phyloP scores from a whole-genome alignment of 2,113 vertebrate genomes.

The Hypanus sabinus region DNA sequence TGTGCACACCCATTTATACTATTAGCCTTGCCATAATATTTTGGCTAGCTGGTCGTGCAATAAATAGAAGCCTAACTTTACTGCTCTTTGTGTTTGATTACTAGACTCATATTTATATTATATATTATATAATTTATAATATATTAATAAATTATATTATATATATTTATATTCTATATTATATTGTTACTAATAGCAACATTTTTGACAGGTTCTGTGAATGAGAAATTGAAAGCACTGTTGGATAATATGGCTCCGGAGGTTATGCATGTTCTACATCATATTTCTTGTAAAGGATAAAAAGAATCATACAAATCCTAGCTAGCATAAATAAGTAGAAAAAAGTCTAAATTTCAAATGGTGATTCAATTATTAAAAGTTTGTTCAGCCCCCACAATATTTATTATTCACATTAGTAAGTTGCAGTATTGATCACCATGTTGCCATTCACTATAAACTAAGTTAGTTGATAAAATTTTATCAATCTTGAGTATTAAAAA shows the following conservation, averaged over 20 bases:
- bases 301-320: not conserved
- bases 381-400: no score
- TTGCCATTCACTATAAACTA: not conserved
- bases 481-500: no score
- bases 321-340: not conserved
- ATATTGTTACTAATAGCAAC: not conserved
- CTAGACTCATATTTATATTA: no score
- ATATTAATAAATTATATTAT: no score
- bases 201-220: not conserved
- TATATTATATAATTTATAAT: no score
- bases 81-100: not conserved
- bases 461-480: not conserved
- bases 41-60: conserved; percentile 5
- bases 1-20: not conserved
- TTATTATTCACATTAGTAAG: no score
- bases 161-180: no score
- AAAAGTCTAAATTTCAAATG: not conserved
- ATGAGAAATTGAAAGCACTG: not conserved
- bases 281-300: not conserved
- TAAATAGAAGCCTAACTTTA: conserved; percentile 11
- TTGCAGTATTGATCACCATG: not conserved
- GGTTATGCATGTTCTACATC: no score
- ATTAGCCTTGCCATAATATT: not conserved
- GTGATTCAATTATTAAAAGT: no score
- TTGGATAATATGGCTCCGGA: not conserved